Evolutionary conservation across 2,113 vertebrate genomes (phyloP).

Genomic region (Centrocercus urophasianus): DNA sequence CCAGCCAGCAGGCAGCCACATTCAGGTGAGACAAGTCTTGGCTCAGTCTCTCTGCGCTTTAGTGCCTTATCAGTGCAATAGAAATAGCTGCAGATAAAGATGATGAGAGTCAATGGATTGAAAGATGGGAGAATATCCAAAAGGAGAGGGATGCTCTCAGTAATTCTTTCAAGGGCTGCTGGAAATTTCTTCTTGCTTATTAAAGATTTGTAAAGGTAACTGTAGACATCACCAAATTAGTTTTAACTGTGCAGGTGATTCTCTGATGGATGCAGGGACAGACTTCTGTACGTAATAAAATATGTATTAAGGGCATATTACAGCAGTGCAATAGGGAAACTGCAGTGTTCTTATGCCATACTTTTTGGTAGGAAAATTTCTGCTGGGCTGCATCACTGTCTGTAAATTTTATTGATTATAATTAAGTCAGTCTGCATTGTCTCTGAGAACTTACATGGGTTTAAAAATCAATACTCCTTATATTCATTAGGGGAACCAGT

Average conservation of each 20-base stretch:
- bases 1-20: background rate
- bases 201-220: background rate
- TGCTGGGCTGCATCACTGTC: slow-evolving; percentile 79
- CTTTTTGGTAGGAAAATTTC: slow-evolving; percentile 76
- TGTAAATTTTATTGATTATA: slow-evolving; percentile 86
- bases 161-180: background rate
- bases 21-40: background rate
- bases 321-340: slow-evolving; percentile 64
- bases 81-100: slow-evolving; percentile 35
- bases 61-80: slow-evolving; percentile 25
- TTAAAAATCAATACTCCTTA: slow-evolving; percentile 78
- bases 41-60: background rate
- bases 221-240: background rate
- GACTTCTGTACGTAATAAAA: slow-evolving; percentile 77
- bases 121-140: background rate
- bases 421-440: slow-evolving; percentile 81
- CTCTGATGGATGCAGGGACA: slow-evolving; percentile 33
- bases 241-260: slow-evolving; percentile 7
- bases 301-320: slow-evolving; percentile 83
- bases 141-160: background rate
- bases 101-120: background rate
- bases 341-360: slow-evolving; percentile 73
- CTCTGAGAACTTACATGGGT: slow-evolving; percentile 78
- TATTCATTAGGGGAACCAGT: slow-evolving; percentile 75
- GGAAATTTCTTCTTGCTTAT: background rate